Percentiles rank a stretch among this genome's conserved stretches.
These are phyloP conservation scores for Tetramorium alpestre DNA, from an alignment of 1,140 invertebrate species.

Conservation along the genomic window DNA sequence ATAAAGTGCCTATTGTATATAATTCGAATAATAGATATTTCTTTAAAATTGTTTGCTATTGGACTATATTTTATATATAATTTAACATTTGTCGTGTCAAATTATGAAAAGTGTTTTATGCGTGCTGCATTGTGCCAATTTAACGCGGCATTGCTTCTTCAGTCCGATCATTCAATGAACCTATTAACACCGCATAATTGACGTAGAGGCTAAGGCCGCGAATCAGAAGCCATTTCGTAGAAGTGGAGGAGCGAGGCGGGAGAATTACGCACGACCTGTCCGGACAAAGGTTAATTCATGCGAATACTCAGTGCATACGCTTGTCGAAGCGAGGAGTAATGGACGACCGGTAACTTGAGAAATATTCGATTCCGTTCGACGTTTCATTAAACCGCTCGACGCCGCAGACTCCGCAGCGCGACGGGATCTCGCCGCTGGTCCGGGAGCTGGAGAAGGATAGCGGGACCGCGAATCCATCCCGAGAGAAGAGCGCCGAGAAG, in stretches of 20 bases:
- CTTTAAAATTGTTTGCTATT: background rate
- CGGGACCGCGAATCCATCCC: constrained; percentile 5
- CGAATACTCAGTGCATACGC: constrained; percentile 32
- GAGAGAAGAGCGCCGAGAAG: background rate
- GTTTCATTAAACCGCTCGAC: constrained; percentile 54
- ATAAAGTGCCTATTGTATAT: background rate
- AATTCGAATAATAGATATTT: background rate
- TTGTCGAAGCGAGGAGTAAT: constrained; percentile 46
- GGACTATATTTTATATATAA: background rate
- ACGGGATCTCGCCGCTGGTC: background rate
- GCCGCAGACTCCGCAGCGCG: background rate
- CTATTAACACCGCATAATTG: constrained; percentile 41
- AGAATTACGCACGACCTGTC: constrained; percentile 44
- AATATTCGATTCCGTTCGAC: constrained; percentile 64
- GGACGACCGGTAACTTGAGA: constrained; percentile 51
- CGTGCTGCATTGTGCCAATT: background rate
- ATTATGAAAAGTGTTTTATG: background rate
- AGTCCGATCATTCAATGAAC: constrained; percentile 14
- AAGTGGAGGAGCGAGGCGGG: background rate
- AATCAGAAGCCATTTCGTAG: background rate
- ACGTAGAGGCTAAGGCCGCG: constrained; percentile 18
- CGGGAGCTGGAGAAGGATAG: constrained; percentile 13
- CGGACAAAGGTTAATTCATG: constrained; percentile 55
- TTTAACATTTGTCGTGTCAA: background rate
- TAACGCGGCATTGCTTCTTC: background rate